Conservation (phyloP, 2,888 invertebrate genomes). For the Plagiodera versicolora region DNA sequence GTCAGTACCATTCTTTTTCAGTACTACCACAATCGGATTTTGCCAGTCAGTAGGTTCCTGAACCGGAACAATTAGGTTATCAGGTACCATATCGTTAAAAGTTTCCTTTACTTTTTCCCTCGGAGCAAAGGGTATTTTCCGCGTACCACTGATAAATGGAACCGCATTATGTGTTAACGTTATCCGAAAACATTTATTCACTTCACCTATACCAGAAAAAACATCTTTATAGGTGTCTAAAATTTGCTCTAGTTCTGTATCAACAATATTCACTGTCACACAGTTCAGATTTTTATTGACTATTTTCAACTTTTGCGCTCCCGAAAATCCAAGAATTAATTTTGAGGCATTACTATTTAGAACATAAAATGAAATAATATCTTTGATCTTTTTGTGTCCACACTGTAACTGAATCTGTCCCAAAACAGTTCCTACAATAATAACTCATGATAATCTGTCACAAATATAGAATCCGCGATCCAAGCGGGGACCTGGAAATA, state of each 20-base stretch:
- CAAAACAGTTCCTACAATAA: background rate
- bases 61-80: conserved; percentile 4
- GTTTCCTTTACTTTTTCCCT: no score
- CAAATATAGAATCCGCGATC: no score
- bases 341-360: no score
- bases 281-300: no score
- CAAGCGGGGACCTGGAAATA: background rate
- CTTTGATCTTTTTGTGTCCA: no score
- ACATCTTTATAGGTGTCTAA: background rate
- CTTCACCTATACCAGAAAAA: background rate
- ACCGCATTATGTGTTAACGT: background rate
- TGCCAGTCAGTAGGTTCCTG: conserved; percentile 32
- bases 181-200: background rate
- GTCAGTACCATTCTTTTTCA: no score
- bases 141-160: no score
- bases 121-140: no score
- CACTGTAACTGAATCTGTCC: no score
- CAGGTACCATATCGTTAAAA: background rate
- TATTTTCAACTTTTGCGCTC: background rate
- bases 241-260: background rate
- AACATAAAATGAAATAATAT: no score
- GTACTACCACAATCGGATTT: conserved; percentile 39
- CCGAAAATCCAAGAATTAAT: no score
- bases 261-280: no score
- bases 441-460: background rate